Base-by-base conservation (phyloP, 1,140 invertebrate species). In the Diorhabda sublineata region DNA sequence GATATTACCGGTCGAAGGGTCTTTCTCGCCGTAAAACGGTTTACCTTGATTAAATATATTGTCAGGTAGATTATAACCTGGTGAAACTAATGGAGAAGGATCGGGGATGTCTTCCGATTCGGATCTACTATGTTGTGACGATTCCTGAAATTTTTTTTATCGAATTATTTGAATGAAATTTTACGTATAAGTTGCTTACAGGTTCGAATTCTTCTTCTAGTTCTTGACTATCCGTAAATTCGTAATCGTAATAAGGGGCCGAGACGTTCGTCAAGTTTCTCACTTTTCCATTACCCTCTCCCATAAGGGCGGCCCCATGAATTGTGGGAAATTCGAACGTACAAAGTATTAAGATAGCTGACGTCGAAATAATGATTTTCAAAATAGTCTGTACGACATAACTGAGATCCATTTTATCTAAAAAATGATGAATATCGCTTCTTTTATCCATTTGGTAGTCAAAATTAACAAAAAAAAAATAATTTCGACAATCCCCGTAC, bases 11-110 rank as follows among this genome's bases (percentile, higher is more conserved):
- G 89, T 90, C 9, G 89, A 79, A 0, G 88, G 87, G 80, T 90
- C 88, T 71, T 89, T 89, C 56, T 89, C 87, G 1, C 89, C 76
- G 60, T 88, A 89, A 75, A 90, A 91, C 0, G 89, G 88, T 71
- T 88, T 88, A 42, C 89, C 89, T 64, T 88, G 85, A 73, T 90
- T 89, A 74, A 90, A 88, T 41, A 81, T 76, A 56, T 77, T 80
- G 52, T 79, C 79, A 26, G 80, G 80, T 4, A 81, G 71, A 69
- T 80, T 81, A 61, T 81, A 81, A 5, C 80, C 80, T 5, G 79
- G 77, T 4, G 79, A 60, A 5, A 81, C 75, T 44, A 81, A 66
- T 0, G 77, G 72, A 43, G 79, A 80, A 6, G 80, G 78, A 69
- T 80, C 66, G 3, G 80, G 80, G 66, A 81, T 79, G 67, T 76